These are phyloP conservation scores for Rostratula benghalensis DNA, from an alignment of 2,113 vertebrate species.

Conservation along the genomic window DNA sequence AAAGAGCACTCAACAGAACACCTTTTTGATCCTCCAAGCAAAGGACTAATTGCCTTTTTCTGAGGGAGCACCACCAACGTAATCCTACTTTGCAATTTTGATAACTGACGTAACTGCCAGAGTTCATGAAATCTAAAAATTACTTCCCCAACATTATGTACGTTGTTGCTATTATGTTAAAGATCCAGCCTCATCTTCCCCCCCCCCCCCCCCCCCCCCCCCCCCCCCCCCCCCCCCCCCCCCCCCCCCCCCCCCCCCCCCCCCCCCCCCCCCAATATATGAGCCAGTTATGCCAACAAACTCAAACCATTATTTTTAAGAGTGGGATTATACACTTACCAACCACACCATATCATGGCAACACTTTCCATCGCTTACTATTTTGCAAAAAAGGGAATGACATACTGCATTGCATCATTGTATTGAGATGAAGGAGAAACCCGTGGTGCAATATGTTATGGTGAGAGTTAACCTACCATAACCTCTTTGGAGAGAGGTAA, in stretches of 20 bases:
- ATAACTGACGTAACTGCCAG: neutral
- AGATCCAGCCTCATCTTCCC: neutral
- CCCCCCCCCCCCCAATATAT: neutral
- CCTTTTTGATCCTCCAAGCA: slow-evolving; percentile 18
- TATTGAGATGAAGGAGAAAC: neutral
- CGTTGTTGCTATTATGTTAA: neutral
- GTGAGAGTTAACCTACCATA: neutral
- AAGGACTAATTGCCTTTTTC: neutral
- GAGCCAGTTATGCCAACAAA: neutral
- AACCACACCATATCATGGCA: neutral
- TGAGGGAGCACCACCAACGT: neutral
- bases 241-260: neutral
- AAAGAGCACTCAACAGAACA: fast-evolving
- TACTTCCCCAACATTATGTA: fast-evolving
- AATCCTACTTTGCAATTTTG: neutral
- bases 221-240: neutral
- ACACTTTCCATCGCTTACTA: neutral
- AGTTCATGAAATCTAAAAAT: neutral
- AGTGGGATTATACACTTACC: neutral
- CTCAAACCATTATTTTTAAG: neutral
- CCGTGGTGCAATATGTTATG: neutral
- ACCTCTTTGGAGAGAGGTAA: neutral
- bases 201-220: neutral
- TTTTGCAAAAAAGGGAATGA: neutral
- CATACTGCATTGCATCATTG: neutral